Conservation (phyloP, 2,888 invertebrate genomes). For the Drosophila pseudotakahashii region DNA sequence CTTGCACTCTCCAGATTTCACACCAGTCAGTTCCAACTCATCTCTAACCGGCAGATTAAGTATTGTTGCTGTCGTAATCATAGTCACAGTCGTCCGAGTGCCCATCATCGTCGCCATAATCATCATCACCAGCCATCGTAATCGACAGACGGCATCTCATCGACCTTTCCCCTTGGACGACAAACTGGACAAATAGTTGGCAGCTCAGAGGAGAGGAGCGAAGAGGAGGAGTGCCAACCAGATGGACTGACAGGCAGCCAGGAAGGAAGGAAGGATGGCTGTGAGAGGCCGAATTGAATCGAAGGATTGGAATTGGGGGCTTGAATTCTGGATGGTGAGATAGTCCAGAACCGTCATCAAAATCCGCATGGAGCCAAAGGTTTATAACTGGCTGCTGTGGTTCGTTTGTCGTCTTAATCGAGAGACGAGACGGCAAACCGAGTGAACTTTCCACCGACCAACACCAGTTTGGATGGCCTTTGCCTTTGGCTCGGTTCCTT, state of each 20-base stretch:
- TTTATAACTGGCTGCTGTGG: conserved; percentile 59
- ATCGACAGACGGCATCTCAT: conserved; percentile 48
- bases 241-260: neutral
- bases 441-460: conserved; percentile 59
- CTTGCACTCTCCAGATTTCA: neutral
- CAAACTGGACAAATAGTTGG: conserved; percentile 46
- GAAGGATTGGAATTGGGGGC: neutral
- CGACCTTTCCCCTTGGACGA: conserved; percentile 41
- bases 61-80: conserved; percentile 37
- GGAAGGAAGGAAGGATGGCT: neutral
- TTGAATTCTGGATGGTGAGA: too few relatives aligned
- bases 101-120: conserved; percentile 52
- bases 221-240: conserved; percentile 7
- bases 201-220: conserved; percentile 5
- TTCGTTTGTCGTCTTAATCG: conserved; percentile 72
- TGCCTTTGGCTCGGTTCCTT: conserved; percentile 6
- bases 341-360: conserved; percentile 36
- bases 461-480: conserved; percentile 23
- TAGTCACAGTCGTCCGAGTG: conserved; percentile 40
- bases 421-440: conserved; percentile 38
- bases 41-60: conserved; percentile 19
- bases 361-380: conserved; percentile 47
- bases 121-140: conserved; percentile 43
- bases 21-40: neutral
- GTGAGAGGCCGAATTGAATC: conserved; percentile 17